These are phyloP conservation scores for Dipodomys spectabilis DNA, from an alignment of 2,113 vertebrate species.

Conservation along the genomic window DNA sequence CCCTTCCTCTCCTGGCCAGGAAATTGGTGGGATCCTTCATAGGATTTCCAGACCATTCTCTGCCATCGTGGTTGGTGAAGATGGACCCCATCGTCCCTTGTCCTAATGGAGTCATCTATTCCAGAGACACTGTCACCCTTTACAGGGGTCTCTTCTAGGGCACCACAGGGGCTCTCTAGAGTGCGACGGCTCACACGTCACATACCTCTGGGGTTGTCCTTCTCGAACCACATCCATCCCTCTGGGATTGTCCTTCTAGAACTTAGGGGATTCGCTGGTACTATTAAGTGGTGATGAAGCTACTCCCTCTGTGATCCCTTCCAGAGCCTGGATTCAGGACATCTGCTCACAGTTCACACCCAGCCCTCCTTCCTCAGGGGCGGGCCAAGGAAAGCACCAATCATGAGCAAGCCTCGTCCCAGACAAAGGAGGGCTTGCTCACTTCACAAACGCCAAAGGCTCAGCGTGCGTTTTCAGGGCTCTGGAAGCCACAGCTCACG, in stretches of 20 bases:
- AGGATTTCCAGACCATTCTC: background rate
- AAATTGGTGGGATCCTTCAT: background rate
- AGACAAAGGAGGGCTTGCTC: background rate
- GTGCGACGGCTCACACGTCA: background rate
- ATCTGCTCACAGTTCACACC: background rate
- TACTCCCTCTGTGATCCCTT: background rate
- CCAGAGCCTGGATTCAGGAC: too few species aligned
- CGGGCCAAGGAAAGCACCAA: background rate
- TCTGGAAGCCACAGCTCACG: background rate
- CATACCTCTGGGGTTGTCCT: too few species aligned
- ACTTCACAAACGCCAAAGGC: background rate
- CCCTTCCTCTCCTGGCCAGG: background rate
- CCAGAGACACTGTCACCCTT: accelerated
- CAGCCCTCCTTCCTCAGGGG: background rate
- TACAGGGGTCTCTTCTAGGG: background rate
- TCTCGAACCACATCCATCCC: background rate
- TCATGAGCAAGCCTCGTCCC: background rate
- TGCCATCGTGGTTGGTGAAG: background rate
- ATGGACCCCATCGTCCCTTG: background rate
- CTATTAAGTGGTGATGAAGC: background rate
- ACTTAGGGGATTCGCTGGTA: background rate
- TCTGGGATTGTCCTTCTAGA: accelerated
- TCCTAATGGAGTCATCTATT: too few species aligned
- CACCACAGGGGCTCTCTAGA: background rate
- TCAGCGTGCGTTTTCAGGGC: background rate